Conservation (phyloP, 1,140 invertebrate species). For the Whitmania pigra region DNA sequence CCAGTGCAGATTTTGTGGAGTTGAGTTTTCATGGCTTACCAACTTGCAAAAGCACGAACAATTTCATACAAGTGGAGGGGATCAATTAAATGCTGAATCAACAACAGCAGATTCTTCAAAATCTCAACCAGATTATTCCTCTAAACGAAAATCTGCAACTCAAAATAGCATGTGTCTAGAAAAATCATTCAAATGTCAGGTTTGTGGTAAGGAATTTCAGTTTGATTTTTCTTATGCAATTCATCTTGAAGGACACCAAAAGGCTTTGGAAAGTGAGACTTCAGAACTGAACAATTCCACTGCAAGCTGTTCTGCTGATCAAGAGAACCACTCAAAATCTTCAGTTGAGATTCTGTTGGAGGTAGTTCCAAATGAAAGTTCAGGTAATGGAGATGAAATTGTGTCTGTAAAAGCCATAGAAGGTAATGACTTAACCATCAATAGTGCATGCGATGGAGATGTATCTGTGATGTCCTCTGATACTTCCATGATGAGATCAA, state of each 20-base stretch:
- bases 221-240: slow-evolving; percentile 17
- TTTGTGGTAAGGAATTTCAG: slow-evolving; percentile 12
- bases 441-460: too few species aligned
- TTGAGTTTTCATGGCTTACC: slow-evolving; percentile 14
- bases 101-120: not conserved
- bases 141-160: too few species aligned
- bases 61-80: slow-evolving; percentile 9
- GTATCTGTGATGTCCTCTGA: too few species aligned
- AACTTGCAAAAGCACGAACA: slow-evolving; percentile 13
- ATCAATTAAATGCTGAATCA: not conserved
- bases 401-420: not conserved
- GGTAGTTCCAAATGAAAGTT: slow-evolving; percentile 9
- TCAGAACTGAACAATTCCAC: not conserved
- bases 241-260: slow-evolving; percentile 14
- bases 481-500: too few species aligned
- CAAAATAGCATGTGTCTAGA: not conserved
- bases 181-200: slow-evolving; percentile 16
- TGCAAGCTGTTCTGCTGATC: not conserved
- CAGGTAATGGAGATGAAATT: not conserved
- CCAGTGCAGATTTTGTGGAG: slow-evolving; percentile 12
- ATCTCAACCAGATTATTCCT: not conserved
- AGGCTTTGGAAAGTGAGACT: not conserved
- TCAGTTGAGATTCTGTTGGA: slow-evolving; percentile 8
- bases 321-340: not conserved
- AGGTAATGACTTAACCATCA: too few species aligned